phyloP scores from a whole-genome alignment of 2,888 invertebrate species.

The Argynnis bischoffii region DNA sequence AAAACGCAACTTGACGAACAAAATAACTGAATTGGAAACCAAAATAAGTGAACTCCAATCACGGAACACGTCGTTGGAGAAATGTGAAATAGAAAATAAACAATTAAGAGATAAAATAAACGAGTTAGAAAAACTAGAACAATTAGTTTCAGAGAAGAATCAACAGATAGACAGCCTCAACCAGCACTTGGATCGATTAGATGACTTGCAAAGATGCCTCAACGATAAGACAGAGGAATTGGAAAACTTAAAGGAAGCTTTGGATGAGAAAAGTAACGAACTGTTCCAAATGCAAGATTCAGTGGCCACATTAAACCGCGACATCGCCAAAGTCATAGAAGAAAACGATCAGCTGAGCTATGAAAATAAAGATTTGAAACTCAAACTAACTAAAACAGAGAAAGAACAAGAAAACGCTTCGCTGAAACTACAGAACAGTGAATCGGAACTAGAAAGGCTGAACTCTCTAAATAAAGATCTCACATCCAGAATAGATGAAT shows the following conservation, averaged over 20 bases:
- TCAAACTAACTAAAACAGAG: constrained; percentile 67
- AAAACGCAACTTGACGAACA: constrained; percentile 77
- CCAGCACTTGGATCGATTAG: constrained; percentile 73
- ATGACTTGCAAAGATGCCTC: constrained; percentile 75
- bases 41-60: constrained; percentile 76
- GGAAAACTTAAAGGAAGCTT: constrained; percentile 71
- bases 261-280: constrained; percentile 72
- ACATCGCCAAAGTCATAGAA: constrained; percentile 66
- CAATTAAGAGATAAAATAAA: constrained; percentile 75
- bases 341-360: constrained; percentile 67
- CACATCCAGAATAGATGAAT: constrained; percentile 66
- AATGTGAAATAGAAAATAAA: constrained; percentile 67
- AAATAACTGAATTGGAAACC: constrained; percentile 74
- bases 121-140: constrained; percentile 77
- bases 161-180: constrained; percentile 79
- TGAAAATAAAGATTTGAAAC: constrained; percentile 65
- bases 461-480: constrained; percentile 68
- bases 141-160: constrained; percentile 80
- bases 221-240: constrained; percentile 77
- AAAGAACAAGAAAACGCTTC: constrained; percentile 75
- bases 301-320: constrained; percentile 60
- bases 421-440: constrained; percentile 66
- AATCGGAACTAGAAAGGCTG: constrained; percentile 64
- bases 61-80: constrained; percentile 64
- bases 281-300: constrained; percentile 69